These are phyloP conservation scores for Brachyopa scutellaris DNA, from an alignment of 2,888 invertebrate genomes.

Conservation along the genomic window DNA sequence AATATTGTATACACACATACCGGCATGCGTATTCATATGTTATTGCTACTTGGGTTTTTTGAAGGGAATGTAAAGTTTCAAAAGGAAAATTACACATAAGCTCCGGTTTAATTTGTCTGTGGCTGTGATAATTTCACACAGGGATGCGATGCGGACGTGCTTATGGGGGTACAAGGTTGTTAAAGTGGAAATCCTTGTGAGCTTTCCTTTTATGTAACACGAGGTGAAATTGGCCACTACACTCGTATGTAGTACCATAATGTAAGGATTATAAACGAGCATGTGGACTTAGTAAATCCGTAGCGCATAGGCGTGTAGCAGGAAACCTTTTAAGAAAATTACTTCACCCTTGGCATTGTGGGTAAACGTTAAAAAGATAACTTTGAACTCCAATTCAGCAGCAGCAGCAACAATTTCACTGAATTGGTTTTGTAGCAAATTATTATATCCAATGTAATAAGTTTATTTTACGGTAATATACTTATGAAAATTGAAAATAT, in stretches of 20 bases:
- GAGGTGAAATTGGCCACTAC: slow-evolving; percentile 53
- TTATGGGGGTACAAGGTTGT: slow-evolving; percentile 60
- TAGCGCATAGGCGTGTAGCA: slow-evolving; percentile 49
- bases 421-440: neutral
- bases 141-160: slow-evolving; percentile 65
- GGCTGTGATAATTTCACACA: slow-evolving; percentile 66
- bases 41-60: slow-evolving; percentile 14
- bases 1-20: slow-evolving; percentile 19
- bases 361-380: slow-evolving; percentile 29
- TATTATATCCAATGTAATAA: neutral
- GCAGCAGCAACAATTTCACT: slow-evolving; percentile 23
- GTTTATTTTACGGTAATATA: neutral
- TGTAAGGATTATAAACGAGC: slow-evolving; percentile 59
- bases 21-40: neutral
- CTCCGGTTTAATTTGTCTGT: slow-evolving; percentile 66
- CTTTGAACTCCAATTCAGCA: slow-evolving; percentile 3
- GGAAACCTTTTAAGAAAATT: slow-evolving; percentile 70
- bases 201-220: slow-evolving; percentile 52
- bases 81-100: slow-evolving; percentile 35
- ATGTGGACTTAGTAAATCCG: slow-evolving; percentile 63
- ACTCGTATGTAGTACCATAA: slow-evolving; percentile 56
- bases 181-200: slow-evolving; percentile 65
- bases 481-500: too few species aligned
- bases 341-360: slow-evolving; percentile 53
- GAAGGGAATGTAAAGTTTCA: slow-evolving; percentile 40